Evolutionary conservation across 2,113 vertebrate species (phyloP), one percentile per base, ranked within the genome.

Genomic region (Stictonetta naevosa): DNA sequence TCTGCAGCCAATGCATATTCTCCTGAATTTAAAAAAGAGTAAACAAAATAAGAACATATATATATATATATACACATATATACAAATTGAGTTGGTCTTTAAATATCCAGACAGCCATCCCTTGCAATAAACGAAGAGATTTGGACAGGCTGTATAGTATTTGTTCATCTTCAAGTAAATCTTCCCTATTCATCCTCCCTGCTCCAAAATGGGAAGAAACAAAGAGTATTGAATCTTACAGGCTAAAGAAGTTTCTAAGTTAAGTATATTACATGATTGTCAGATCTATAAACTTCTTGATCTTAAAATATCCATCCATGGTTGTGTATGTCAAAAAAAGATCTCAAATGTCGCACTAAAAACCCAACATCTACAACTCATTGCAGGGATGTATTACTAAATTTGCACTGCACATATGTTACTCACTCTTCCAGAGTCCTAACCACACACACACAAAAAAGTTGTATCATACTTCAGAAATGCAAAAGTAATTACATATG

Each of bases 1-100:
- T 99, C 99, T 3, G 88, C 98, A 29, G 99, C 99, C 74, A 98
- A 95, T 2, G 93, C 84, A 96, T 98, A 99, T 93, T 99, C 99
- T 89, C 97, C 99, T 99, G 69, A 74, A 91, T 83, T 83, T 66
- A 83, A 90, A 90, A 69, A 15, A 74, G 4, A 88, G 13, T 13
- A 60, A 53, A 67, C 68, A 86, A 55, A 93, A 76, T 20, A 38
- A 53, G 36, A 38, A 21, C 18, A 8, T 36, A 11, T 10, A 44
- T 38, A 91, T 23, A 40, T 38, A 38, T 38, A 38, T 38, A 38
- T 38, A 40, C 40, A 40, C 40, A 44, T 38, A 91, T 23, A 90
- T 5, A 62, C 14, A 44, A 31, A 67, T 10, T 17, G 6, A 38
- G 48, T 62, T 80, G 23, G 8, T 8, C 78, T 82, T 83, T 62